Base-by-base conservation (phyloP, 2,113 vertebrate genomes). In the Anarrhichthys ocellatus region DNA sequence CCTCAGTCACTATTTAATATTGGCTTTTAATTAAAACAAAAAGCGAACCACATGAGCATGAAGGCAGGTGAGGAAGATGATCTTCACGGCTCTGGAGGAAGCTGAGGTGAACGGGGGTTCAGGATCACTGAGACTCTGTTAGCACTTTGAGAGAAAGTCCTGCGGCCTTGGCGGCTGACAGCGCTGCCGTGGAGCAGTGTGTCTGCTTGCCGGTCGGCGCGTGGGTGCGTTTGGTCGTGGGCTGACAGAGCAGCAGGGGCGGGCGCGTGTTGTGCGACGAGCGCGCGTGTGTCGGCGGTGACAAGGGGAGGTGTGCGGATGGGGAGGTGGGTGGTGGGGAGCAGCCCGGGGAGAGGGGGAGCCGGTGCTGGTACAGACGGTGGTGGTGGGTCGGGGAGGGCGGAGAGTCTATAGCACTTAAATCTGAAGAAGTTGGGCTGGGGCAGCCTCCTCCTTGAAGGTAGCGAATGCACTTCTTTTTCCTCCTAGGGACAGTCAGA, bases 401-500 rank as follows among this genome's bases (percentile, higher is more conserved):
- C 87, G 97, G 96, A 85, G 96, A 98, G 96, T 97, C 97, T 97
- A 98, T 96, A 96, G 96, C 96, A 96, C 97, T 97, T 97, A 97
- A 96, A 98, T 99, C 96, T 96, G 97, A 97, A 97, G 97, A 99
- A 97, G 97, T 86, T 95, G 98, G 97, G 95, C 97, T 98, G 96
- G 96, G 91, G 93, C 97, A 98, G 95, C 95, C 95, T 97, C 96
- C 96, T 95, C 96, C 96, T 95, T 98, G 98, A 97, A 99, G 95
- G 96, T 97, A 99, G 96, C 98, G 97, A 98, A 98, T 96, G 96
- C 98, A 99, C 96, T 99, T 99, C 97, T 99, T 99, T 97, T 99
- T 99, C 97, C 98, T 97, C 98, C 98, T 99, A 96, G 93, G 96
- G 95, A 98, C 95, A 98, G 97, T 96, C 96, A 95, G 92, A 98